Percentiles rank a stretch among this genome's conserved stretches.
Evolutionary conservation across 2,888 invertebrate species (phyloP).

Genomic region (Catonia carolina): DNA sequence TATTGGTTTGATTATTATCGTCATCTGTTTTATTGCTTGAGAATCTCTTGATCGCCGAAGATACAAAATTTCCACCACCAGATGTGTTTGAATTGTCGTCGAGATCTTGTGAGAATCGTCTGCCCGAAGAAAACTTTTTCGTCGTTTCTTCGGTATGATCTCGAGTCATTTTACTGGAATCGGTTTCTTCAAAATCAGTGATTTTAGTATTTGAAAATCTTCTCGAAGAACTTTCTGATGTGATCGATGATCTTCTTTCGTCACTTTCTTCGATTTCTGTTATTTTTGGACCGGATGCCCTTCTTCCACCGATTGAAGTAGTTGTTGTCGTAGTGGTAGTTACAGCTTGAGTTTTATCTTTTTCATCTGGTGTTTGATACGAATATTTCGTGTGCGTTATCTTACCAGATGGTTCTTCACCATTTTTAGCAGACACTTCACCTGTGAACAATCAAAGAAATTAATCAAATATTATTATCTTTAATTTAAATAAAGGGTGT

Average conservation of each 20-base stretch:
- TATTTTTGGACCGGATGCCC: constrained; percentile 32
- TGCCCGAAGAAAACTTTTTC: not conserved
- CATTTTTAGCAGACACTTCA: constrained; percentile 63
- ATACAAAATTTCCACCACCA: not conserved
- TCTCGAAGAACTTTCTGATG: not conserved
- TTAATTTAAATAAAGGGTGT: not conserved
- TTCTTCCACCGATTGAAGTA: constrained; percentile 28
- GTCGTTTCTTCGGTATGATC: not conserved
- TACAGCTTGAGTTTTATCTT: constrained; percentile 27
- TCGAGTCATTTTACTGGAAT: no score
- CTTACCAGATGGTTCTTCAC: constrained; percentile 59
- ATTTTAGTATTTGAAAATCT: not conserved
- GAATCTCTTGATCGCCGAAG: constrained; percentile 3
- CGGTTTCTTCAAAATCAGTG: not conserved
- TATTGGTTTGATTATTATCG: not conserved
- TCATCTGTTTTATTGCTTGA: not conserved
- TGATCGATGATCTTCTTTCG: not conserved
- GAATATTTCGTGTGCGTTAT: constrained; percentile 65
- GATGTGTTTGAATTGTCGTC: not conserved
- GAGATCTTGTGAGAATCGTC: not conserved
- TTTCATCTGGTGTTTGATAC: constrained; percentile 35
- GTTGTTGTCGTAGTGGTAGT: constrained; percentile 30
- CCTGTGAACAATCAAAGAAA: constrained; percentile 45
- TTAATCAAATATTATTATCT: not conserved
- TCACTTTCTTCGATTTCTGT: constrained; percentile 28